These are phyloP conservation scores for Hypocryptadius cinnamomeus DNA, from an alignment of 2,113 vertebrate genomes.

Conservation along the genomic window DNA sequence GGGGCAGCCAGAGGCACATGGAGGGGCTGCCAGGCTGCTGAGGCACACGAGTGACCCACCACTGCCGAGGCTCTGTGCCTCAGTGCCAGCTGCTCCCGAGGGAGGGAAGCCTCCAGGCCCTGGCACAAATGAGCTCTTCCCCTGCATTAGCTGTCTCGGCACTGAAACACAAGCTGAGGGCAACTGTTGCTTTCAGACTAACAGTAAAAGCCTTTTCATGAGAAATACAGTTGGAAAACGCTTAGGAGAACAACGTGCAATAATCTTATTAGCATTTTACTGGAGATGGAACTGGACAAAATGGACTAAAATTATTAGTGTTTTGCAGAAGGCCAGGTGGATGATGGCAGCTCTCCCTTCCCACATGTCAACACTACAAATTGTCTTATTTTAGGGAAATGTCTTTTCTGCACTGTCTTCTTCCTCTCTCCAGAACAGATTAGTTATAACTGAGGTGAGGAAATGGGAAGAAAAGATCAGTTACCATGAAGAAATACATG, in stretches of 20 bases:
- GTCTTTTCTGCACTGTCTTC: neutral
- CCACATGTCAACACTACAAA: neutral
- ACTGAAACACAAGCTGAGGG: neutral
- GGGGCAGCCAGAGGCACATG: neutral
- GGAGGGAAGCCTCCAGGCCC: neutral
- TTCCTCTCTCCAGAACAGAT: neutral
- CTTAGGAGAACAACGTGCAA: neutral
- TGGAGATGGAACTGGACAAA: neutral
- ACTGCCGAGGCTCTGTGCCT: fast-evolving
- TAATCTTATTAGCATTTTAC: neutral
- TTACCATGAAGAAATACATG: neutral
- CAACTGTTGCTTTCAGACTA: neutral
- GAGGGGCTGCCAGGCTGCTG: neutral
- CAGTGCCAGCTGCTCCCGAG: fast-evolving
- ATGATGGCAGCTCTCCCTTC: neutral
- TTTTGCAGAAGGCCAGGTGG: neutral
- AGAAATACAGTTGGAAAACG: neutral
- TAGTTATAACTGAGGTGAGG: neutral
- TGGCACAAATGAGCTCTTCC: neutral
- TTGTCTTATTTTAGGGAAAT: neutral
- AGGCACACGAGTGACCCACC: neutral
- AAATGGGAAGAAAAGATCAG: neutral
- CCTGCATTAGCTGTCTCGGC: neutral
- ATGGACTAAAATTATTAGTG: neutral
- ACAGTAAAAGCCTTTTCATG: neutral